These are phyloP conservation scores for Vireo altiloquus DNA, from an alignment of 2,113 vertebrate species.

Conservation along the genomic window DNA sequence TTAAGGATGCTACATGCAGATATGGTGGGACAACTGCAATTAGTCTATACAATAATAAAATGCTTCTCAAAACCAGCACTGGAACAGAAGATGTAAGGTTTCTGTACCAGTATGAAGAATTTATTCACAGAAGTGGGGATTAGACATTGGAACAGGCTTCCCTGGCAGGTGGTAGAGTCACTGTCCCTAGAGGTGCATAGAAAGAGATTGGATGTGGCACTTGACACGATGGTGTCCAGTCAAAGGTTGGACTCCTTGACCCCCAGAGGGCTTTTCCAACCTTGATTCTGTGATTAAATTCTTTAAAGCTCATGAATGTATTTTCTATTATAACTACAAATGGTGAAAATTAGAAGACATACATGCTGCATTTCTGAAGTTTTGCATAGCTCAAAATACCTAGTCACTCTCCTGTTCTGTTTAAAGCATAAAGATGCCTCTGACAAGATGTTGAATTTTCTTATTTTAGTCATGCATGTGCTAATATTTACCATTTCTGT, in stretches of 20 bases:
- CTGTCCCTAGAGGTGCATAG: neutral
- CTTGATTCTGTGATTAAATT: neutral
- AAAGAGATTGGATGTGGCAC: neutral
- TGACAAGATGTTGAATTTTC: neutral
- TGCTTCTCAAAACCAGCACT: neutral
- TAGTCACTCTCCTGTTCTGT: neutral
- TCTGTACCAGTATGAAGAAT: neutral
- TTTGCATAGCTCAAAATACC: neutral
- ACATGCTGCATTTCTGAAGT: neutral
- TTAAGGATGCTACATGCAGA: neutral
- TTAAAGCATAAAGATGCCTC: neutral
- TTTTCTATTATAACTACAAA: neutral
- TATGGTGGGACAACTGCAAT: neutral
- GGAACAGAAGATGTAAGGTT: neutral
- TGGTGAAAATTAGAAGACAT: neutral
- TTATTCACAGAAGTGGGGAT: neutral
- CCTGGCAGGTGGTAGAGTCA: neutral
- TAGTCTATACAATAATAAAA: neutral
- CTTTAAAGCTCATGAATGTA: neutral
- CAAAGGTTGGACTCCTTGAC: neutral
- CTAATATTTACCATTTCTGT: neutral
- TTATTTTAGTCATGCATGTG: neutral
- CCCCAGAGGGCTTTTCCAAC: neutral
- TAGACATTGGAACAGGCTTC: rapidly evolving
- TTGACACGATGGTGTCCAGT: neutral